Percentiles rank a stretch among this genome's conserved stretches.
Conservation (phyloP, 2,113 vertebrate genomes). For the Pagrus major region DNA sequence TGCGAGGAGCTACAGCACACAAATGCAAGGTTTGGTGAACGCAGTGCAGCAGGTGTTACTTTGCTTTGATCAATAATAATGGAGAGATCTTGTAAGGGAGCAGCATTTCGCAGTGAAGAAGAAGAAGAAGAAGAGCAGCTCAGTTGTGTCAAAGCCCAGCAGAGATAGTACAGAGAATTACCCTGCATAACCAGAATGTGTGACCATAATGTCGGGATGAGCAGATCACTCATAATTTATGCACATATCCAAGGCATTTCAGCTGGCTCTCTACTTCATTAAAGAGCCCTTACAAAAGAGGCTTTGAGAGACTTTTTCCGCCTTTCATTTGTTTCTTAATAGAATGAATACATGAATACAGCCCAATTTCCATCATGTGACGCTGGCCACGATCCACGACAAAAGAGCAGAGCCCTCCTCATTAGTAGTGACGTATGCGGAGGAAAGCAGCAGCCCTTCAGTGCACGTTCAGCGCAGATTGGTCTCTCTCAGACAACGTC, state of each 20-base stretch:
- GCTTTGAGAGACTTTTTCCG: background rate
- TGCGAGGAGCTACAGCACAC: background rate
- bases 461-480: background rate
- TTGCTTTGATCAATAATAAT: slow-evolving; percentile 23
- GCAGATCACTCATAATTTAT: background rate
- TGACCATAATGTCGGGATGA: background rate
- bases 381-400: background rate
- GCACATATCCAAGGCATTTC: slow-evolving; percentile 19
- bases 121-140: background rate
- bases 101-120: background rate
- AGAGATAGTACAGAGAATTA: background rate
- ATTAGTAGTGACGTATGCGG: background rate
- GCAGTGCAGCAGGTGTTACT: slow-evolving; percentile 7
- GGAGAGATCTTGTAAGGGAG: slow-evolving; percentile 13
- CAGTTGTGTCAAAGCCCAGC: background rate
- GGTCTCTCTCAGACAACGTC: background rate
- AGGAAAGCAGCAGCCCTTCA: background rate
- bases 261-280: background rate
- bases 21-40: slow-evolving; percentile 3
- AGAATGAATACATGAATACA: slow-evolving; percentile 2
- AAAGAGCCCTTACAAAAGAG: too few relatives aligned
- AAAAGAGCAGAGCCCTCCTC: background rate
- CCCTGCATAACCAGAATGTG: background rate
- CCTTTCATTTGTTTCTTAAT: slow-evolving; percentile 1
- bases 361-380: slow-evolving; percentile 19